Conservation (phyloP, 2,113 vertebrate genomes). For the Strix aluco region DNA sequence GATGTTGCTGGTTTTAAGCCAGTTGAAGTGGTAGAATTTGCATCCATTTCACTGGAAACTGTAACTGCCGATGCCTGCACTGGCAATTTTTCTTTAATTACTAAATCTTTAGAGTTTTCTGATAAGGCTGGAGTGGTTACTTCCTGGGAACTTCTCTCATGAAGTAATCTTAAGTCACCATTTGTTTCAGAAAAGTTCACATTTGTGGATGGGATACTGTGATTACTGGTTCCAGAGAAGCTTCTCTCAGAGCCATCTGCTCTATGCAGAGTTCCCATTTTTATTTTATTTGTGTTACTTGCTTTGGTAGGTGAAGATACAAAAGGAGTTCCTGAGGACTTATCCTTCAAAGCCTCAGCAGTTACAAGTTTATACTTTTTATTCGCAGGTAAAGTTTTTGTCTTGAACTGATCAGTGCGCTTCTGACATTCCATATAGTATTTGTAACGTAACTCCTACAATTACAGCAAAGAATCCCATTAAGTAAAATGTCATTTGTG, state of each 20-base stretch:
- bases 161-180: background rate
- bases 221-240: background rate
- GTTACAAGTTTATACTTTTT: background rate
- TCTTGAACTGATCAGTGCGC: background rate
- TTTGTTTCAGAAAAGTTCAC: background rate
- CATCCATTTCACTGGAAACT: background rate
- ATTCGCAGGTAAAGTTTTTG: background rate
- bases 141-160: background rate
- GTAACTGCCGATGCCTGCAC: background rate
- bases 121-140: background rate
- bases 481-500: background rate
- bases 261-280: background rate
- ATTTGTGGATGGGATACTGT: background rate
- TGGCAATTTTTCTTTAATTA: background rate
- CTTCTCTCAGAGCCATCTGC: background rate
- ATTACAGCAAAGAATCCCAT: background rate
- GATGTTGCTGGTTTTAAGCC: background rate
- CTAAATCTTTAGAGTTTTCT: background rate
- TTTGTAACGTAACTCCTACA: conserved; percentile 65
- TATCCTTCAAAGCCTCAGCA: background rate
- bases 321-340: background rate
- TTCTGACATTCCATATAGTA: conserved; percentile 45
- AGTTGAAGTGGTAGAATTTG: background rate
- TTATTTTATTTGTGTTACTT: background rate
- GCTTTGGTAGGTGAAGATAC: background rate